Base-by-base conservation (phyloP, 1,140 invertebrate species). In the Himalopsyche phryganea region DNA sequence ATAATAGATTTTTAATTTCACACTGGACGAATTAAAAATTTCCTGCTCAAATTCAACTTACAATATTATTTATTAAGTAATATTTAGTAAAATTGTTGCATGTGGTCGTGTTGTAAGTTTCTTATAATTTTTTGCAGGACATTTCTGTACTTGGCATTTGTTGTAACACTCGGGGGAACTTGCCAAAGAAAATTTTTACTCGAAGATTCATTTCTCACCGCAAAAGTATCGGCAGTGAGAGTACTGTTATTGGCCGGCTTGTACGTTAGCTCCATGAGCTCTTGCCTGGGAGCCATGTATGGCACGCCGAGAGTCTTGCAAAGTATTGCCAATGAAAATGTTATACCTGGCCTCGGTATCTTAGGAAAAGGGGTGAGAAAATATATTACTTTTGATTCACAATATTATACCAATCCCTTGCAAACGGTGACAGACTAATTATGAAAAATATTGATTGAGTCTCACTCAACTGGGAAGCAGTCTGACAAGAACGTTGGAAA, bases 221-320 rank as follows among this genome's bases (percentile, higher is more conserved):
- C 90, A n/a, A 90, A 90, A 66, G 91, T 94, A 40, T 91, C 91
- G 11, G 87, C 86, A 1, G 80, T 91, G 36, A 83, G 83, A 46
- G 84, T 96, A 42, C 70, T 97, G 18, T 83, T 97, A 50, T 76
- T 98, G 15, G 87, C 91, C 60, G 95, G 94, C 14, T 81, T 98
- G 10, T 98, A 98, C 74, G 92, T 98, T 2, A 94, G 92, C 18
- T 96, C 94, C 19, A 90, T 97, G 79, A 96, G 92, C 10, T 93
- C 92, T 45, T 94, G 94, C 73, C 83, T 98, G 65, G 94, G 93
- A 38, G 91, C 93, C 44, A 89, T 98, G 83, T 96, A 97, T 71
- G 94, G 94, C 13, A 96, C 94, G 19, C 94, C 95, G 1, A 80
- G 94, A 57, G 94, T 98, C 17, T 76, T 98, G 10, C 95, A 98